Base-by-base conservation (phyloP, 2,888 invertebrate species). In the Noctuana brunneofusca region DNA sequence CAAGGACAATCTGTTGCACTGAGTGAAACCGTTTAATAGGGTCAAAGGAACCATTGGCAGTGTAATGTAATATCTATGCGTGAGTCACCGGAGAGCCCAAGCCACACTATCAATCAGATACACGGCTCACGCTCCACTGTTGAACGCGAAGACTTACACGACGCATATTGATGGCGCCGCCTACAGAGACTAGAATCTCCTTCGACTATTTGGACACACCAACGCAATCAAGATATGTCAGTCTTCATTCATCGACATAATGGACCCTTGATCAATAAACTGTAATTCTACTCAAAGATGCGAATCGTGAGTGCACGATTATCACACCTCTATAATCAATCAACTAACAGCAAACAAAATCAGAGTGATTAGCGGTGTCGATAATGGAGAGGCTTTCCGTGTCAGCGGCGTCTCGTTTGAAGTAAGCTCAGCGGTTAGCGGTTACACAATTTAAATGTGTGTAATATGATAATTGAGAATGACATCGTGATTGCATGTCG, bases 31-130 rank as follows among this genome's bases (percentile, higher is more conserved):
- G 71, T 76, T 80, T 78, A 86, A 86, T 84, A 80, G 83, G 87
- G 89, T 88, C 86, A 89, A 85, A 87, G 84, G 84, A 87, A 83
- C 82, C 82, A 86, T 84, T 81, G 78, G 72, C 76, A 71, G 72
- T 75, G 75, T 81, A 80, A 82, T 81, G 79, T 79, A 79, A 80
- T 83, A 82, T 81, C 82, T 80, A 80, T 79, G 75, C 67, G 69
- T 89, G 88, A 90, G 73, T 90, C 89, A 90, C 73, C 71, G 79
- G 83, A 84, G 81, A 83, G 82, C 84, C 86, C 86, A 77, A 77
- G 79, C 75, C 76, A 78, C 75, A 76, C 77, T 81, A 81, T 84
- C 83, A 81, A 86, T 87, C 83, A 81, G 75, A 73, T 71, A 85
- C 72, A 71, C 84, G 71, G 75, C 74, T 80, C 87, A 84, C 84